A percentile compares a stretch with the other conserved stretches of the same genome.
Conservation (phyloP, 2,113 vertebrate genomes). For the Opisthocomus hoazin region DNA sequence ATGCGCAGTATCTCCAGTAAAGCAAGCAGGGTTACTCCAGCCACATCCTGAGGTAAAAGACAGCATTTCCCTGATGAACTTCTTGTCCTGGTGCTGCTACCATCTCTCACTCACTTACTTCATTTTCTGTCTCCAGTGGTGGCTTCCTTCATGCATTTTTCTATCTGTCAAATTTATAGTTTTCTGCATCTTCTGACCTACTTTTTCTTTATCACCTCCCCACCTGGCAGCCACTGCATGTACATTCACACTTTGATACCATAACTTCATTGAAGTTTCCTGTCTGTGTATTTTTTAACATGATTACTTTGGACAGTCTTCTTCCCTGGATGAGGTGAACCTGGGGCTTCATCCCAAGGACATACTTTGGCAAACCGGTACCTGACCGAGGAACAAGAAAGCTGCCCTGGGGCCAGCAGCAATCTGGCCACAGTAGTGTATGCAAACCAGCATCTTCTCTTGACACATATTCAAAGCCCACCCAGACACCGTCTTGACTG, state of each 20-base stretch:
- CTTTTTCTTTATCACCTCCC: neutral
- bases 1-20: neutral
- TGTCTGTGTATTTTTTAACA: neutral
- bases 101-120: neutral
- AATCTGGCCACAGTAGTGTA: neutral
- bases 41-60: neutral
- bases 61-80: neutral
- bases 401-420: neutral
- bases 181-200: neutral
- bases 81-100: neutral
- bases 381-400: neutral
- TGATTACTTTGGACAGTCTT: neutral
- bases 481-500: neutral
- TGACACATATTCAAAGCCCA: neutral
- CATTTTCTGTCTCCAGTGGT: neutral
- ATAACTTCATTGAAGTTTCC: neutral
- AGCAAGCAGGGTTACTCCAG: neutral
- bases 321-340: neutral
- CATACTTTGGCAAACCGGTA: accelerated
- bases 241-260: neutral
- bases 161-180: neutral
- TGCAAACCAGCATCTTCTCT: neutral
- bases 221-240: neutral
- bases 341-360: neutral
- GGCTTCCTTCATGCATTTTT: neutral